These are phyloP conservation scores for Gasteruption jaculator DNA, from an alignment of 2,888 invertebrate species.

Conservation along the genomic window DNA sequence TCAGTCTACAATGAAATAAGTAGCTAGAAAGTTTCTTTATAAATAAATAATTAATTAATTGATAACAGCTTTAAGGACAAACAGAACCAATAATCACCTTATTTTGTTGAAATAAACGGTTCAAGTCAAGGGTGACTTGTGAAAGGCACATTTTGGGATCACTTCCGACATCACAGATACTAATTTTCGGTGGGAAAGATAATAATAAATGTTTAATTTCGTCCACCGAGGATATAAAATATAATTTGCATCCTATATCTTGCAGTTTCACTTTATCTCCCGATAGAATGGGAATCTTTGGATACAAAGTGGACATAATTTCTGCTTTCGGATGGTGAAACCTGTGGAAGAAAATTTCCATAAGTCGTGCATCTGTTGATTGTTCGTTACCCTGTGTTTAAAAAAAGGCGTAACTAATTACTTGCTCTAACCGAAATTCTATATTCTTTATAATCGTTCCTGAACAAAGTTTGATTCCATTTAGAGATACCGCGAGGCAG, in stretches of 20 bases:
- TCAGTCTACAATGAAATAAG: slow-evolving; percentile 27
- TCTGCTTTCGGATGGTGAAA: slow-evolving; percentile 48
- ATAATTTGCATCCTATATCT: slow-evolving; percentile 42
- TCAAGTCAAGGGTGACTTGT: slow-evolving; percentile 34
- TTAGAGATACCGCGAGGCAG: slow-evolving; percentile 36
- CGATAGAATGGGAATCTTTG: slow-evolving; percentile 27
- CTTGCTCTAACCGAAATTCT: slow-evolving; percentile 47
- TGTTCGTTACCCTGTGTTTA: neutral
- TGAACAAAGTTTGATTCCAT: slow-evolving; percentile 32
- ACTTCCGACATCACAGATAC: slow-evolving; percentile 34
- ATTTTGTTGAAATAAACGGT: slow-evolving; percentile 33
- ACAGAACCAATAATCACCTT: slow-evolving; percentile 28
- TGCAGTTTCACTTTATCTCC: slow-evolving; percentile 36
- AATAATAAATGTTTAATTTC: slow-evolving; percentile 41
- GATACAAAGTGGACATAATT: slow-evolving; percentile 33
- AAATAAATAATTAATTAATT: slow-evolving; percentile 6
- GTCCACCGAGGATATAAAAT: slow-evolving; percentile 41
- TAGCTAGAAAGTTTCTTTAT: neutral
- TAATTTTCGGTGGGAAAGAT: slow-evolving; percentile 44
- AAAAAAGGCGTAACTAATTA: no score
- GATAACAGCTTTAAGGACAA: slow-evolving; percentile 6
- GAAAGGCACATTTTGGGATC: slow-evolving; percentile 31
- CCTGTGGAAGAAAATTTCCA: slow-evolving; percentile 24
- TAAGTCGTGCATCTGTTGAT: neutral
- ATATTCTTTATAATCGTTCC: slow-evolving; percentile 30